Conservation (phyloP, 2,113 vertebrate species). For the Cnemophilus loriae region DNA sequence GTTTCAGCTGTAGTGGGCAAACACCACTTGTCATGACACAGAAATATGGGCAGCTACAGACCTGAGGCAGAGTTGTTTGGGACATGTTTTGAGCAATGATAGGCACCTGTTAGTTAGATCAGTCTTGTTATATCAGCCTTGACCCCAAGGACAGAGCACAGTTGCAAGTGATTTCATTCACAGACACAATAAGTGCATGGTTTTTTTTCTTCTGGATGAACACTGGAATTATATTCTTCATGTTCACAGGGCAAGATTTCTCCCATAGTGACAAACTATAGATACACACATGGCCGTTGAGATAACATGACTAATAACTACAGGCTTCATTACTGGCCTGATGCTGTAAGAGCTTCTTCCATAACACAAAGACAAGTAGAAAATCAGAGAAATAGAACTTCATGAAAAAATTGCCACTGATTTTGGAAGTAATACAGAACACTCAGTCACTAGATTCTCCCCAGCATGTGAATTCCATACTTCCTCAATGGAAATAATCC, state of each 20-base stretch:
- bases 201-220: background rate
- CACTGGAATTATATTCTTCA: background rate
- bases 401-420: accelerated
- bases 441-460: background rate
- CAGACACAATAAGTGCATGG: background rate
- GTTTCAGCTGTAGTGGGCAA: background rate
- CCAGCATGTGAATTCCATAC: accelerated
- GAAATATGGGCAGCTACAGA: background rate
- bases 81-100: background rate
- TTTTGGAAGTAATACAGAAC: background rate
- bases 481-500: background rate
- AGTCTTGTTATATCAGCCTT: background rate
- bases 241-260: background rate
- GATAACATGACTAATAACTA: background rate
- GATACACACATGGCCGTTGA: background rate
- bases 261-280: background rate
- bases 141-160: background rate
- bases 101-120: background rate
- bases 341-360: background rate
- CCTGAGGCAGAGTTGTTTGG: accelerated
- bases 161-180: background rate
- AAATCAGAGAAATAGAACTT: background rate
- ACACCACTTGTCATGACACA: background rate
- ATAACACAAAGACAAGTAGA: background rate
- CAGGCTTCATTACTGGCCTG: background rate